These are phyloP conservation scores for Phrynocephalus vlangalii DNA, from an alignment of 2,797 vertebrate species.

Conservation along the genomic window DNA sequence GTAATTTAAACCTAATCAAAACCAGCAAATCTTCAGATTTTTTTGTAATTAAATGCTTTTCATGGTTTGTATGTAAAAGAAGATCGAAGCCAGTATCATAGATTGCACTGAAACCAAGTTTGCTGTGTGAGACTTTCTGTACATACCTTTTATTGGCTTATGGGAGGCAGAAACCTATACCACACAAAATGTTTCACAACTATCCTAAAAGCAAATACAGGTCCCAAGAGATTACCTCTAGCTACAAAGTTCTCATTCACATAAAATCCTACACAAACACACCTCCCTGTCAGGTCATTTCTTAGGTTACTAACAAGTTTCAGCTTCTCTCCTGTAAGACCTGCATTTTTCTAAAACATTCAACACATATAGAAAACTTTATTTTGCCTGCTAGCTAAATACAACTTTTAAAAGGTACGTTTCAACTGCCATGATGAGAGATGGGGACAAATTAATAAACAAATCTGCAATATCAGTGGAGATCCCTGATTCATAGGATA, in stretches of 20 bases:
- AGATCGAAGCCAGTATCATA: slow-evolving; percentile 28
- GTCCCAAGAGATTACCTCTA: slow-evolving; percentile 12
- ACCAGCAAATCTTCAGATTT: slow-evolving; percentile 29
- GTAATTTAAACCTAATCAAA: slow-evolving; percentile 22
- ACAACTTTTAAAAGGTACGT: neutral
- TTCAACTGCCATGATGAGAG: neutral
- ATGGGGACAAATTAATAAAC: too few relatives aligned
- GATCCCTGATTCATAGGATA: too few relatives aligned
- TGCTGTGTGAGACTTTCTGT: neutral
- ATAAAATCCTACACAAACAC: slow-evolving; percentile 63
- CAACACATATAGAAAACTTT: neutral
- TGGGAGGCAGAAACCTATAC: slow-evolving; percentile 2
- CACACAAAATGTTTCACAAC: slow-evolving; percentile 26
- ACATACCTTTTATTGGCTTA: neutral
- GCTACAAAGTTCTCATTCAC: slow-evolving; percentile 41
- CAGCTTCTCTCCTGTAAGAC: slow-evolving; percentile 59
- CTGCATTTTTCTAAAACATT: slow-evolving; percentile 59
- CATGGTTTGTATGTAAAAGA: slow-evolving; percentile 9
- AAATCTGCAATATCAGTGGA: too few relatives aligned
- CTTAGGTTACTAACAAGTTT: slow-evolving; percentile 62
- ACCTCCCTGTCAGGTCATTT: slow-evolving; percentile 49
- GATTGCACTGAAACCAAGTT: slow-evolving; percentile 19
- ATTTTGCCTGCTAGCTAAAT: neutral
- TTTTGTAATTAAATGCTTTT: slow-evolving; percentile 38
- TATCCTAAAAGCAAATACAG: neutral